Evolutionary conservation across 2,797 vertebrate species (phyloP).

Genomic region (Halcyon leucocephala): DNA sequence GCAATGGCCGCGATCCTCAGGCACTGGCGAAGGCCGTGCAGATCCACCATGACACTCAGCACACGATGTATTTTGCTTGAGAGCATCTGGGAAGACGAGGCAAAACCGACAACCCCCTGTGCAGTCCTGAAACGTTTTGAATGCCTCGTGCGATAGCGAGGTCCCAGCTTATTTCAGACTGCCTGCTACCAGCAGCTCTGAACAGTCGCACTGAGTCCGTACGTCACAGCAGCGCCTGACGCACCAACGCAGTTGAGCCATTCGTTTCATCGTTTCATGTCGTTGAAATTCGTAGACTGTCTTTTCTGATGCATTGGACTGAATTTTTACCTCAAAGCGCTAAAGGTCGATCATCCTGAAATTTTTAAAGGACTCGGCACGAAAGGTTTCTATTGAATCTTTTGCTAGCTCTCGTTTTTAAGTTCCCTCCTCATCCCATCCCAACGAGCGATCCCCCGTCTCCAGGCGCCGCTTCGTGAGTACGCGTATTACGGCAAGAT

Average conservation of each 20-base stretch:
- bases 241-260: constrained; percentile 91
- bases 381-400: constrained; percentile 85
- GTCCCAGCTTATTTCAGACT: constrained; percentile 75
- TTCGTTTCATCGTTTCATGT: constrained; percentile 83
- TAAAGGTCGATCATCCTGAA: constrained; percentile 86
- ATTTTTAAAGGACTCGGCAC: constrained; percentile 85
- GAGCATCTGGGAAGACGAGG: constrained; percentile 63
- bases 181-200: constrained; percentile 90
- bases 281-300: constrained; percentile 87
- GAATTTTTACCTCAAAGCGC: constrained; percentile 98
- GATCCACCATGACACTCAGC: constrained; percentile 99
- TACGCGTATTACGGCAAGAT: constrained; percentile 63
- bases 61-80: constrained; percentile 99
- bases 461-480: constrained; percentile 78
- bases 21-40: constrained; percentile 98
- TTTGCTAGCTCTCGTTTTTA: constrained; percentile 85
- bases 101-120: constrained; percentile 50
- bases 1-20: constrained; percentile 96
- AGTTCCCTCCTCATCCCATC: constrained; percentile 82
- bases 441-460: constrained; percentile 86
- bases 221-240: constrained; percentile 80
- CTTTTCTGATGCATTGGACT: constrained; percentile 87
- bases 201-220: constrained; percentile 83
- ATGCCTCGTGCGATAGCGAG: constrained; percentile 49
- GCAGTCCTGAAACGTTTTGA: constrained; percentile 71